These are phyloP conservation scores for Rhinichthys klamathensis DNA, from an alignment of 2,113 vertebrate genomes.

Conservation along the genomic window DNA sequence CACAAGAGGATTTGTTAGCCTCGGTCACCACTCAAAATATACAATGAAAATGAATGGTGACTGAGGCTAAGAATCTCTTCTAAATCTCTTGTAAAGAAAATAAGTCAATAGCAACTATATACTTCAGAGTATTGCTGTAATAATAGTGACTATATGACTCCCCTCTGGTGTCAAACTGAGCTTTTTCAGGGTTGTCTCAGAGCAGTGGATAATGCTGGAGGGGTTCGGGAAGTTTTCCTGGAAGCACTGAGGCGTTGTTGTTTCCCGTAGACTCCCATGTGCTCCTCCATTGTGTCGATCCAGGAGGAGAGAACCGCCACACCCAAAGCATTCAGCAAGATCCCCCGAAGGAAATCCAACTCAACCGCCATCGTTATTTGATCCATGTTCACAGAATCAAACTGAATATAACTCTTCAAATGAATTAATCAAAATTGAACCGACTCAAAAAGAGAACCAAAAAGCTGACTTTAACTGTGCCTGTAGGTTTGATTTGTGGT, in stretches of 20 bases:
- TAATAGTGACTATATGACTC: constrained; percentile 30
- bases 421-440: too few relatives aligned
- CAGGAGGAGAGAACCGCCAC: neutral
- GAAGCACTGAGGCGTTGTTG: constrained; percentile 24
- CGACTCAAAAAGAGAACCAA: too few relatives aligned
- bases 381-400: neutral
- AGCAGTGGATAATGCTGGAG: constrained; percentile 35
- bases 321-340: neutral
- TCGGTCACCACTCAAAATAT: too few relatives aligned
- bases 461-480: too few relatives aligned
- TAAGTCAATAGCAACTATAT: neutral
- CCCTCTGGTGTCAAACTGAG: constrained; percentile 6
- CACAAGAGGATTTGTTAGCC: too few relatives aligned
- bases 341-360: neutral
- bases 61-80: neutral
- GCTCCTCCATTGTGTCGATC: constrained; percentile 28
- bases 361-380: neutral
- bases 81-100: neutral
- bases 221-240: neutral
- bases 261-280: neutral
- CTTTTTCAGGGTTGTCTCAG: constrained; percentile 13
- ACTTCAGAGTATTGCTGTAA: neutral
- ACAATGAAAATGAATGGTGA: too few relatives aligned
- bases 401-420: too few relatives aligned
- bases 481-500: too few relatives aligned